phyloP scores from a whole-genome alignment of 1,140 invertebrate genomes.

The Zaprionus capensis region DNA sequence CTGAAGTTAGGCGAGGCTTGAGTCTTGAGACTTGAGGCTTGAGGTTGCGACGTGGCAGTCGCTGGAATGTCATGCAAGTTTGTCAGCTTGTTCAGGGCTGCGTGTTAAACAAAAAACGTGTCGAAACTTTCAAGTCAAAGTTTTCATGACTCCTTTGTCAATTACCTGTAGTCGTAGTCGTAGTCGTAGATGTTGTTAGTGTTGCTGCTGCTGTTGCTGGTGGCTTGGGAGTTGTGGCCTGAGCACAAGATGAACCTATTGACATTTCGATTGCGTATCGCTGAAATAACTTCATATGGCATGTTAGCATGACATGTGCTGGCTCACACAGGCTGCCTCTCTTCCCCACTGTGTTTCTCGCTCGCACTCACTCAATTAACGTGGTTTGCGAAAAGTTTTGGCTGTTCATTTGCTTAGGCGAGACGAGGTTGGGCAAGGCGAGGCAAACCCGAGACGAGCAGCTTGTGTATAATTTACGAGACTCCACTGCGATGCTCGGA shows the following conservation, averaged over 20 bases:
- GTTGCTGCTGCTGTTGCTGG: constrained; percentile 4
- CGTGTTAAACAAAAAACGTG: constrained; percentile 80
- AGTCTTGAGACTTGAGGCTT: constrained; percentile 15
- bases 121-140: constrained; percentile 78
- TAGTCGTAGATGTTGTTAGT: constrained; percentile 10
- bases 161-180: constrained; percentile 73
- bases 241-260: constrained; percentile 60
- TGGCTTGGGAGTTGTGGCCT: constrained; percentile 3
- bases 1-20: constrained; percentile 1
- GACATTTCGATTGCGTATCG: constrained; percentile 71
- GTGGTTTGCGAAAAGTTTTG: constrained; percentile 55
- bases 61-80: constrained; percentile 71
- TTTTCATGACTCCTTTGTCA: constrained; percentile 81
- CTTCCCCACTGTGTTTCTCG: background rate
- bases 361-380: constrained; percentile 61
- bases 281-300: constrained; percentile 41
- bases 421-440: background rate
- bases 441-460: background rate
- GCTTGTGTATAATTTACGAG: constrained; percentile 55
- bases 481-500: constrained; percentile 35
- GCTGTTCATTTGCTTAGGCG: constrained; percentile 63
- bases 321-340: background rate
- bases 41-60: constrained; percentile 39
- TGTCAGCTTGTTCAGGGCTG: constrained; percentile 71
- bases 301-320: constrained; percentile 42